phyloP scores from a whole-genome alignment of 1,140 invertebrate genomes.

The Ericerus pela region DNA sequence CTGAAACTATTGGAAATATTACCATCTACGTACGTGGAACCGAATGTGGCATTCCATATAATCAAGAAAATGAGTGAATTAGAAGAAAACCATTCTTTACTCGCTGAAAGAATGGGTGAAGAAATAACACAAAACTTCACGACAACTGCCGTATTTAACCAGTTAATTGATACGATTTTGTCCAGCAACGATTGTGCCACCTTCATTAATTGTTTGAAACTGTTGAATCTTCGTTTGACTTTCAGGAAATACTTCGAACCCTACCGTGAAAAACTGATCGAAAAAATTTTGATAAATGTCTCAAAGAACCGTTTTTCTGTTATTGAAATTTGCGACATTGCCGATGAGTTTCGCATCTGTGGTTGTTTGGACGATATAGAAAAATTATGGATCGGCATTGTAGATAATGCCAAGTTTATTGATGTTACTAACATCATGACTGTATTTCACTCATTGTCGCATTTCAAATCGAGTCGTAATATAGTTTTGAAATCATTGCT shows the following conservation, averaged over 20 bases:
- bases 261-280: constrained; percentile 39
- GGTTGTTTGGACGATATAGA: constrained; percentile 36
- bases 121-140: constrained; percentile 28
- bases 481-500: constrained; percentile 46
- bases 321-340: constrained; percentile 43
- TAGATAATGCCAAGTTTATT: constrained; percentile 41
- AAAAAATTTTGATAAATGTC: constrained; percentile 43
- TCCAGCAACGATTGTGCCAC: constrained; percentile 29
- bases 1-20: constrained; percentile 32
- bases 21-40: constrained; percentile 35
- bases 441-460: constrained; percentile 40
- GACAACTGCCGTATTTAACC: constrained; percentile 31
- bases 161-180: constrained; percentile 34
- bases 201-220: constrained; percentile 33
- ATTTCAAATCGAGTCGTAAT: constrained; percentile 42
- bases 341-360: constrained; percentile 33
- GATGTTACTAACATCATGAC: constrained; percentile 39
- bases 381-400: constrained; percentile 51
- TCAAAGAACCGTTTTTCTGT: constrained; percentile 43
- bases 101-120: background rate
- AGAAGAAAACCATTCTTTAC: constrained; percentile 25
- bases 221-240: constrained; percentile 30
- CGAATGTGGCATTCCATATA: constrained; percentile 35
- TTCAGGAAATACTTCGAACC: constrained; percentile 32
- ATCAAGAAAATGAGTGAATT: constrained; percentile 37